phyloP scores from a whole-genome alignment of 2,888 invertebrate species.

The Hypolimnas misippus region DNA sequence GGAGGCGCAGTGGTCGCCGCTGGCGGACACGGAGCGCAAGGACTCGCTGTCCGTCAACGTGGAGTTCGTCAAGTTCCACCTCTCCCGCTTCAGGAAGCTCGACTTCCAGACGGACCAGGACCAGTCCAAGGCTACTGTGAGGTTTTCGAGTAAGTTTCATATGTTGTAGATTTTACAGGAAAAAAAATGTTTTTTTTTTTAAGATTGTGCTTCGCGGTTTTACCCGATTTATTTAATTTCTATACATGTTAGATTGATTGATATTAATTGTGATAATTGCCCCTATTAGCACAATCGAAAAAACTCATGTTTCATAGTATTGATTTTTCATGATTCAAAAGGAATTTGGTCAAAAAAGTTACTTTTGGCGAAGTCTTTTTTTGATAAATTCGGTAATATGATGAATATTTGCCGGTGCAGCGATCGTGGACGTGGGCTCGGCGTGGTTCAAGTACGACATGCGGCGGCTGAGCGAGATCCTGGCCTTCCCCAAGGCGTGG shows the following conservation, averaged over 20 bases:
- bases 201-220: no score
- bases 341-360: no score
- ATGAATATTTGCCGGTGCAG: no score
- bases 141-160: constrained; percentile 91
- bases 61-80: constrained; percentile 97
- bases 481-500: constrained; percentile 99
- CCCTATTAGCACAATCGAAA: no score
- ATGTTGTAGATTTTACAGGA: background rate
- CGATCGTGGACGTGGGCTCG: constrained; percentile 97
- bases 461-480: constrained; percentile 97
- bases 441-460: constrained; percentile 99
- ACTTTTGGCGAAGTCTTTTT: no score
- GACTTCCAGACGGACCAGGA: constrained; percentile 89
- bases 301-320: no score
- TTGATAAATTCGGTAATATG: no score
- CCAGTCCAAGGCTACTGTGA: constrained; percentile 92
- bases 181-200: no score
- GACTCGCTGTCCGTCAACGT: constrained; percentile 98
- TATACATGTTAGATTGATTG: no score
- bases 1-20: constrained; percentile 93
- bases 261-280: no score
- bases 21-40: constrained; percentile 95
- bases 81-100: constrained; percentile 94
- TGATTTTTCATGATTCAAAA: no score
- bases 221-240: no score